Base-by-base conservation (phyloP, 2,888 invertebrate species). In the Hyles lineata region DNA sequence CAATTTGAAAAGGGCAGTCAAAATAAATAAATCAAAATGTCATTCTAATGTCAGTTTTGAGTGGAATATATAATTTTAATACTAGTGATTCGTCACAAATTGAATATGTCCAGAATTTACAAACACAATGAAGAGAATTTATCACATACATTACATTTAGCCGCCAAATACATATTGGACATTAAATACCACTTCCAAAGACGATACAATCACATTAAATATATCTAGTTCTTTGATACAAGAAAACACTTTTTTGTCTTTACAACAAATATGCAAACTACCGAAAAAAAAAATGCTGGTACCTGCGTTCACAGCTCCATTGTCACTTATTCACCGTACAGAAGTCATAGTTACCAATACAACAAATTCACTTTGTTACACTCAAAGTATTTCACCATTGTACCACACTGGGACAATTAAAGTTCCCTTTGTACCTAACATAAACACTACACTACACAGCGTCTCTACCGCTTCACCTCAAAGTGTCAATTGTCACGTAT, bases 401-500 rank as follows among this genome's bases (percentile, higher is more conserved):
- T 6, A 52, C 19, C n/a, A n/a, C 55, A 55, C 55, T 55, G 55
- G n/a, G 55, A 55, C 55, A 15, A 43, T 43, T 0, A 43, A 11
- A 5, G n/a, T 55, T 55, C 55, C 55, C 15, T 17, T 9, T 23
- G 63, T 29, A 61, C 6, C 0, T 15, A 19, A 32, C 61, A 23
- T 17, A 19, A 50, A 52, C 71, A 43, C 74, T 71, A 72, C 50
- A 71, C 70, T 73, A 72, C 9, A 59, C 19, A 59, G 70, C 70
- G 70, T 70, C 55, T 29, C 32, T 72, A 75, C 72, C 75, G 74
- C 74, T 72, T 23, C 84, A 82, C 87, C 87, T 85, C 86, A 83
- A 55, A 90, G 92, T 91, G 92, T 94, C 92, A 94, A 82, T 87
- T 83, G 81, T 94, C 94, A 91, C 94, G 94, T 89, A 94, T 92